Evolutionary conservation across 2,888 invertebrate genomes (phyloP), one percentile per base, ranked within the genome.

Genomic region (Melikaiella ostensackeni): DNA sequence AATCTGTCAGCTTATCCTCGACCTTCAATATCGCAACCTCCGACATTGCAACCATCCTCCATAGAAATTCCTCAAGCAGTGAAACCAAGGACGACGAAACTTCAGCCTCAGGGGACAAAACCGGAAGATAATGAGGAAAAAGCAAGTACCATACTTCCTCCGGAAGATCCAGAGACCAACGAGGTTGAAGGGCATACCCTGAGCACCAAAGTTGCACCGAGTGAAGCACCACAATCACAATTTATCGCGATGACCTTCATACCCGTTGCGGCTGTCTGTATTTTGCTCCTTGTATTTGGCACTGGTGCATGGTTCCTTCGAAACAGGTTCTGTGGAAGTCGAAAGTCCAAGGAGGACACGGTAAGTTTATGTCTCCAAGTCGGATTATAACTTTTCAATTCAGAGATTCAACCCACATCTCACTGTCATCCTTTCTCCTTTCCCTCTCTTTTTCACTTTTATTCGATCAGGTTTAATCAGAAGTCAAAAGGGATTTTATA

Each of bases 271-370:
- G 95, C 95, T 13, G 94, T 96, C 70, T 94, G 94, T 84, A 50
- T 70, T 30, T 50, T 70, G n/a, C 95, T 93, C 5, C 92, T 97
- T 70, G 94, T 96, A 78, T 91, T 95, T 5, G 94, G 95, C 27
- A 93, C 94, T 63, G 94, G 95, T 2, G 93, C 95, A 21, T 93
- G 96, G 85, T 93, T 96, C 77, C 95, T 96, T 83, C 94, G 96
- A 84, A 95, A 94, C 88, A 95, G 94, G 86, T 94, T 96, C 79
- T 95, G 94, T 86, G 90, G 92, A 57, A 93, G 93, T 62, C 94
- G 94, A 87, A 95, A 95, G 86, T 93, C 93, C 42, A 96, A 96
- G 88, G 95, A 96, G 85, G 96, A 96, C 87, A 95, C 96, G 94
- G 96, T 96, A 87, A 93, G 92, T 92, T 70, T 50, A 46, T 70